Evolutionary conservation across 2,113 vertebrate genomes (phyloP).

Genomic region (Myrmecophaga tridactyla): DNA sequence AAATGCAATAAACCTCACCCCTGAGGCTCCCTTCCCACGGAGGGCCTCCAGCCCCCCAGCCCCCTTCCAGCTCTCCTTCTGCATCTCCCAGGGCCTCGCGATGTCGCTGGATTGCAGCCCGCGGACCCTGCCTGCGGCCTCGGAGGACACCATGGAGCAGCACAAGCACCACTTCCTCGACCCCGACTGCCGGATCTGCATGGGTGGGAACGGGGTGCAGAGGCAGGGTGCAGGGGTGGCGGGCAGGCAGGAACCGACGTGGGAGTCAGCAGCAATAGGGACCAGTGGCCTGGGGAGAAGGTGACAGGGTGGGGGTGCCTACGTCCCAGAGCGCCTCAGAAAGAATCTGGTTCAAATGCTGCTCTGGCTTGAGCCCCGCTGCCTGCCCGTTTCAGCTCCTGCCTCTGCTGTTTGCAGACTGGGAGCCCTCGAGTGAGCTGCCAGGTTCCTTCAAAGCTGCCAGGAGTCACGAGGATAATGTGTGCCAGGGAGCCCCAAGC

Average conservation of each 20-base stretch:
- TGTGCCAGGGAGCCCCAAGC: background rate
- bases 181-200: constrained; percentile 49
- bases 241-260: background rate
- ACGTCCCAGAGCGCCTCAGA: background rate
- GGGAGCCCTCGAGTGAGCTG: background rate
- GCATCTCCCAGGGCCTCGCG: constrained; percentile 24
- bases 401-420: constrained; percentile 56
- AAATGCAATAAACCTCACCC: background rate
- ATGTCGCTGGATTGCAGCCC: background rate
- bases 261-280: background rate
- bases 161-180: constrained; percentile 58
- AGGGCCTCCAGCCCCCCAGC: background rate
- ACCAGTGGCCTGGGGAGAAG: background rate
- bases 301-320: background rate
- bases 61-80: background rate
- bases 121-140: background rate
- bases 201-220: constrained; percentile 17
- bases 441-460: background rate
- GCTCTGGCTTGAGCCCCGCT: background rate
- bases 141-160: background rate
- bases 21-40: background rate
- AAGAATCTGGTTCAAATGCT: background rate
- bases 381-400: background rate
- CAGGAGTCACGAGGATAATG: background rate
- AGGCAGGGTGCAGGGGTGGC: too few relatives aligned